phyloP scores from a whole-genome alignment of 2,888 invertebrate species.

The Calliopum simillimum region DNA sequence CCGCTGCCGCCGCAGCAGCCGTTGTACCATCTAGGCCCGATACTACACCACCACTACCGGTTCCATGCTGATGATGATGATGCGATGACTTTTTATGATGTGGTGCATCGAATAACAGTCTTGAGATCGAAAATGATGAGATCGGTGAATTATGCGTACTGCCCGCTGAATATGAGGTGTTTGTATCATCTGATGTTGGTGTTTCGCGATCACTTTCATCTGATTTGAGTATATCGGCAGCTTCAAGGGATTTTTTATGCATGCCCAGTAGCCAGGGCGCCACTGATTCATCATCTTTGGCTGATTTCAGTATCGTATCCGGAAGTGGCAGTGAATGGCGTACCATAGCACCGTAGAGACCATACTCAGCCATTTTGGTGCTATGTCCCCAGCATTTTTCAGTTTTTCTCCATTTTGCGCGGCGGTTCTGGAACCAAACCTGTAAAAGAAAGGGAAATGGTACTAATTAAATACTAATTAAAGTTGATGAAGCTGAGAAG shows the following conservation, averaged over 20 bases:
- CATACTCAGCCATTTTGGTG: conserved; percentile 99
- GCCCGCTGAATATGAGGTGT: conserved; percentile 69
- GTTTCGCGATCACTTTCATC: conserved; percentile 80
- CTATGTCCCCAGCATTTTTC: conserved; percentile 99
- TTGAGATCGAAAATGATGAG: conserved; percentile 65
- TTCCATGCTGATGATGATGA: conserved; percentile 30
- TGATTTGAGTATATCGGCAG: conserved; percentile 91
- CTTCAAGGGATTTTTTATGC: conserved; percentile 83
- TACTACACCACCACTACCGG: neutral
- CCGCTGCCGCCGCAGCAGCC: conserved; percentile 42
- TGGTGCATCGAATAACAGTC: conserved; percentile 64
- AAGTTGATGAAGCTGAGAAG: neutral
- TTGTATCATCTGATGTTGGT: conserved; percentile 72
- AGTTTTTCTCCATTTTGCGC: conserved; percentile 99
- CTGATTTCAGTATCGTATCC: conserved; percentile 97
- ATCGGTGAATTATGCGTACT: conserved; percentile 68
- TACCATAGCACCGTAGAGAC: conserved; percentile 99
- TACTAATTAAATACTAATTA: neutral
- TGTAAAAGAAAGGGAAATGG: conserved; percentile 68
- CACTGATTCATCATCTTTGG: conserved; percentile 95
- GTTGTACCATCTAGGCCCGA: conserved; percentile 36
- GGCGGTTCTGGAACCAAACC: conserved; percentile 96
- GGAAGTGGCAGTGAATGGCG: conserved; percentile 98
- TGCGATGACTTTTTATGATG: conserved; percentile 40
- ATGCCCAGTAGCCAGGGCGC: conserved; percentile 99